Conservation (phyloP, 2,113 vertebrate species). For the Ailurus styani region DNA sequence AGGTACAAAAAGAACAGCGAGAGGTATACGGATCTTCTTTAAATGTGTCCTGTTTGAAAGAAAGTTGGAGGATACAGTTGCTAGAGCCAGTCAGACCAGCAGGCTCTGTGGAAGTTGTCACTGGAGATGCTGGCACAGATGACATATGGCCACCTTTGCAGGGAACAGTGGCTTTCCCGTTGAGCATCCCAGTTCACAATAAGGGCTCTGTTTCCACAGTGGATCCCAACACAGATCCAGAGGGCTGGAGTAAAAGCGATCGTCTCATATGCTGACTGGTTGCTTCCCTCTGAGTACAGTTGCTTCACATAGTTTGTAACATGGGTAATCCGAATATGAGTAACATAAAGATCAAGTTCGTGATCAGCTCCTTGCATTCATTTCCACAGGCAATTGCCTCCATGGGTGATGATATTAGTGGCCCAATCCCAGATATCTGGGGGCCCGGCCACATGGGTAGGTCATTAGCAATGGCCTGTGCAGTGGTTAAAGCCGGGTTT, state of each 20-base stretch:
- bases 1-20: neutral
- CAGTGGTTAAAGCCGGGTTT: neutral
- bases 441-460: neutral
- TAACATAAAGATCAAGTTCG: neutral
- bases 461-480: neutral
- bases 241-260: neutral
- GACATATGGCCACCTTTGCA: neutral
- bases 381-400: neutral
- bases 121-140: neutral
- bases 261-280: accelerated
- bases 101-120: neutral
- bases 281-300: neutral
- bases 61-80: neutral
- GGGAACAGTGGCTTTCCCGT: neutral
- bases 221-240: too few species aligned
- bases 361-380: neutral
- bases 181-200: neutral
- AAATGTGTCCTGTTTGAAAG: neutral
- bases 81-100: neutral
- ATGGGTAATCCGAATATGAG: neutral
- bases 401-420: accelerated
- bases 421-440: neutral
- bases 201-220: accelerated
- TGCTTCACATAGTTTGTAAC: neutral
- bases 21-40: neutral